Evolutionary conservation across 2,888 invertebrate genomes (phyloP).

Genomic region (Drosophila kuntzei): DNA sequence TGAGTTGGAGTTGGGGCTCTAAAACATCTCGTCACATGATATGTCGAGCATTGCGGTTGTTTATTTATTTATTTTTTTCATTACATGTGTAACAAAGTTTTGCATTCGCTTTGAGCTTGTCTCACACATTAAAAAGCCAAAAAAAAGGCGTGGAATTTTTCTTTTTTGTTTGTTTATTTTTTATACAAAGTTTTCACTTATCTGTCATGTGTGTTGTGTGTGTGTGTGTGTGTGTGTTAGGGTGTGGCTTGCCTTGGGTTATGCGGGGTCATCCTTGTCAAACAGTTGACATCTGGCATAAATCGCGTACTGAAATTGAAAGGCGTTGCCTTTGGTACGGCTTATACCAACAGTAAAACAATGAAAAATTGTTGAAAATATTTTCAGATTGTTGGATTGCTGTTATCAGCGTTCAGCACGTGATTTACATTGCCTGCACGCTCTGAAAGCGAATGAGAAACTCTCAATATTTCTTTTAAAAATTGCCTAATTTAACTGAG

Average conservation of each 20-base stretch:
- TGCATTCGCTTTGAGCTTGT: slow-evolving; percentile 75
- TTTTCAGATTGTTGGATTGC: slow-evolving; percentile 24
- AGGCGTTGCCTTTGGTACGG: slow-evolving; percentile 41
- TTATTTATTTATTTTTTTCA: slow-evolving; percentile 80
- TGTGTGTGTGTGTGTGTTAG: slow-evolving; percentile 11
- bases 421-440: slow-evolving; percentile 12
- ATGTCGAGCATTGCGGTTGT: slow-evolving; percentile 55
- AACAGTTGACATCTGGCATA: slow-evolving; percentile 74
- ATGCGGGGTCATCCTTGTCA: slow-evolving; percentile 73
- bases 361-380: slow-evolving; percentile 36
- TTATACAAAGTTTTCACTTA: slow-evolving; percentile 64
- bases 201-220: slow-evolving; percentile 49
- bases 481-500: slow-evolving; percentile 10
- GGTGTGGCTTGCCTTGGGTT: slow-evolving; percentile 41
- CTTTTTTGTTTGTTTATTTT: slow-evolving; percentile 24
- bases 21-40: slow-evolving; percentile 56
- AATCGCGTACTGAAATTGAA: slow-evolving; percentile 69
- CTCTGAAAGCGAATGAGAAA: slow-evolving; percentile 1
- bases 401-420: slow-evolving; percentile 23
- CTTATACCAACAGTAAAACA: slow-evolving; percentile 32
- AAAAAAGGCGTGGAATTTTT: slow-evolving; percentile 33
- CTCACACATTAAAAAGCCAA: slow-evolving; percentile 63
- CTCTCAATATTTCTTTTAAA: slow-evolving; percentile 14
- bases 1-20: slow-evolving; percentile 7
- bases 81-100: slow-evolving; percentile 79